Evolutionary conservation across 2,113 vertebrate species (phyloP).

Genomic region (Apodemus speciosus): DNA sequence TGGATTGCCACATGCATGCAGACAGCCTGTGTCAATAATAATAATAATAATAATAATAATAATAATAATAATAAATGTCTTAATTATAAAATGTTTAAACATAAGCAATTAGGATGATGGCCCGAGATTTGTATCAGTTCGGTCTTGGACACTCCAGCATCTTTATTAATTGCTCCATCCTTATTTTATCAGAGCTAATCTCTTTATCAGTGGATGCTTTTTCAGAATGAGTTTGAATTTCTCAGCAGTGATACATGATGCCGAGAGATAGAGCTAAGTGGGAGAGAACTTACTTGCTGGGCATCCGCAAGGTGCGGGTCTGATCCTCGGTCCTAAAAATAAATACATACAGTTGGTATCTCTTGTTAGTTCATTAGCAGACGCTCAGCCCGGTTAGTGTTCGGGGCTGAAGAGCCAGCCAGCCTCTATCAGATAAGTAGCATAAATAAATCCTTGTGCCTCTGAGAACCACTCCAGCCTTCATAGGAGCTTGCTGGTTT

Average conservation of each 20-base stretch:
- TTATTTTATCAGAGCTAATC: neutral
- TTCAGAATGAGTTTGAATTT: slow-evolving; percentile 5
- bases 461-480: slow-evolving; percentile 31
- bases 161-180: neutral
- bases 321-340: neutral
- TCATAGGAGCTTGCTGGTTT: slow-evolving; percentile 51
- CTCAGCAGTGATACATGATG: neutral
- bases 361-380: neutral
- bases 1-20: neutral
- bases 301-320: too few relatives aligned
- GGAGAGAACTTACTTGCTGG: neutral
- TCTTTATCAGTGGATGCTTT: neutral
- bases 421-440: slow-evolving; percentile 4
- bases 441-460: neutral
- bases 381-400: neutral
- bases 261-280: neutral
- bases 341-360: neutral
- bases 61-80: neutral
- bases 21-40: neutral
- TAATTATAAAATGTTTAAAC: neutral
- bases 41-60: neutral
- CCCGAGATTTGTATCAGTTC: neutral
- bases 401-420: neutral
- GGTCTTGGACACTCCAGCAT: neutral
- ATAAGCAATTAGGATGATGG: neutral